These are phyloP conservation scores for Lepus timidus DNA, from an alignment of 2,113 vertebrate genomes.

Conservation along the genomic window DNA sequence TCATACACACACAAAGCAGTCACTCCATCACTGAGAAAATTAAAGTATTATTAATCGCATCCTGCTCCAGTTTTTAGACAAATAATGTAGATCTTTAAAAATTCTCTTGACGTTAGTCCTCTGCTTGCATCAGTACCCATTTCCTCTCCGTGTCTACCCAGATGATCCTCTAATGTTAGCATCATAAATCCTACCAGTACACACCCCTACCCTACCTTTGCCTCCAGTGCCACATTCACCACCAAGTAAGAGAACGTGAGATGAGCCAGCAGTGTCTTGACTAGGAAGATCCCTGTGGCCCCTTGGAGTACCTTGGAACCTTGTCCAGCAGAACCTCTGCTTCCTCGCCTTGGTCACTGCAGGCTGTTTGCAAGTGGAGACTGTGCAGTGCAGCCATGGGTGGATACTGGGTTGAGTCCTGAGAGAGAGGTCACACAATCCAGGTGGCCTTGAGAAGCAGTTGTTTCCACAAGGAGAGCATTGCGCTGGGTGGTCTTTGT, in stretches of 20 bases:
- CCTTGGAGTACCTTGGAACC: neutral
- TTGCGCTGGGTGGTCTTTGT: neutral
- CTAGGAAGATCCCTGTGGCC: neutral
- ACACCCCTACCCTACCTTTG: too few species aligned
- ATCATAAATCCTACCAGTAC: neutral
- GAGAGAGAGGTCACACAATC: neutral
- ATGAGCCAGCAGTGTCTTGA: neutral
- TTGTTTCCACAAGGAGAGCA: neutral
- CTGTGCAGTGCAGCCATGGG: rapidly evolving
- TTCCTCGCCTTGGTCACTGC: neutral
- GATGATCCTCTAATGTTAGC: neutral
- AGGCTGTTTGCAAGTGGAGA: neutral
- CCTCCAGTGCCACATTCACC: neutral
- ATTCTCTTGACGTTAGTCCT: neutral
- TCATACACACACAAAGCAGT: too few species aligned
- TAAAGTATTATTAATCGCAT: neutral
- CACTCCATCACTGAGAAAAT: neutral
- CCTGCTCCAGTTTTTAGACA: neutral
- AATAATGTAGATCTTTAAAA: neutral
- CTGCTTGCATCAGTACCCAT: too few species aligned
- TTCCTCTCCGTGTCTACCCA: neutral
- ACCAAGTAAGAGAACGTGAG: neutral
- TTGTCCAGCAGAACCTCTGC: too few species aligned
- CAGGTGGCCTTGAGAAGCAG: neutral
- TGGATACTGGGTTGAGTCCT: neutral